Conservation (phyloP, 2,797 vertebrate species). For the Borostomias antarcticus region DNA sequence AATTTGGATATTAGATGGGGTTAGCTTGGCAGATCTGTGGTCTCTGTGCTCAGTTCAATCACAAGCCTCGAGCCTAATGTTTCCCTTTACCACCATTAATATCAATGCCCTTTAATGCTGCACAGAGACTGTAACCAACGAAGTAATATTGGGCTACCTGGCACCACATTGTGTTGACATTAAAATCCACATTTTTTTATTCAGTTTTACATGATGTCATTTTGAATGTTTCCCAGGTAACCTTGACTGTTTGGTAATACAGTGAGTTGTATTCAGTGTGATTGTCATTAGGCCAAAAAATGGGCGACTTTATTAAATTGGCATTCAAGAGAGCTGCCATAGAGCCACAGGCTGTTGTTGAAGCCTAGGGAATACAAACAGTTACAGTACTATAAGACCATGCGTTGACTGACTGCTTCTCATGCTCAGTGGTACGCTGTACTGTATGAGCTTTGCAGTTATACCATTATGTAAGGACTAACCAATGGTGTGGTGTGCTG, state of each 20-base stretch:
- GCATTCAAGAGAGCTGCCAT: constrained; percentile 18
- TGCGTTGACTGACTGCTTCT: background rate
- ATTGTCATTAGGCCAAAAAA: constrained; percentile 36
- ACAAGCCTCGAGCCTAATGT: constrained; percentile 62
- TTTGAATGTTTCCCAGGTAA: constrained; percentile 69
- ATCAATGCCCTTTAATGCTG: constrained; percentile 59
- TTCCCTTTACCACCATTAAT: constrained; percentile 72
- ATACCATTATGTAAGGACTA: background rate
- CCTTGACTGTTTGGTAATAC: constrained; percentile 67
- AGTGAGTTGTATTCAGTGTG: constrained; percentile 21
- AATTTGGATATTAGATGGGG: constrained; percentile 66
- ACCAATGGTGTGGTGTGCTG: background rate
- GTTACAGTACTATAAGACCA: constrained; percentile 1
- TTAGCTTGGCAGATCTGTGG: constrained; percentile 65
- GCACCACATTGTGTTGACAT: constrained; percentile 68
- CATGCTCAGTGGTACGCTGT: background rate
- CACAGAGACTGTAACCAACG: constrained; percentile 46
- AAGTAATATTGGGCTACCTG: constrained; percentile 69
- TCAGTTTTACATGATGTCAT: constrained; percentile 61
- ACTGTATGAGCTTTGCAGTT: background rate
- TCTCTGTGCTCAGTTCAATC: constrained; percentile 64
- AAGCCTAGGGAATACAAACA: constrained; percentile 20
- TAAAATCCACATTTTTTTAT: constrained; percentile 66
- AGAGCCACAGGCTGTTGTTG: constrained; percentile 5
- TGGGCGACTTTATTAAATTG: constrained; percentile 38